Percentiles rank a stretch among this genome's conserved stretches.
Evolutionary conservation across 1,140 invertebrate species (phyloP).

Genomic region (Eriocheir sinensis): DNA sequence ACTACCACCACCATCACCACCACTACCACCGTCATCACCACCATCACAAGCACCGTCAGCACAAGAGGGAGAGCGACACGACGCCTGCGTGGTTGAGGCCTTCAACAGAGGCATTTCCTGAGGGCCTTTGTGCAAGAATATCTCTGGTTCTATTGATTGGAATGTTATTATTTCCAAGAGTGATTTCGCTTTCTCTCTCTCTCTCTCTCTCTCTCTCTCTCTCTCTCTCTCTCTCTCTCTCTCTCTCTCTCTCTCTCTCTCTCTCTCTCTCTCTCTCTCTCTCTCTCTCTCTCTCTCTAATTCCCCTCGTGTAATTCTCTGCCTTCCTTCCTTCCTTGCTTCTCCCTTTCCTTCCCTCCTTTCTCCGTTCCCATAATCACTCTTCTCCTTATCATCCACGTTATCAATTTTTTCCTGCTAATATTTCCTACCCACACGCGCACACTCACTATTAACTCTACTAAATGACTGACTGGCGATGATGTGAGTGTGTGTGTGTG

Average conservation of each 20-base stretch:
- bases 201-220: slow-evolving; percentile 44
- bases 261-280: not conserved
- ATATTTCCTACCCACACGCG: not conserved
- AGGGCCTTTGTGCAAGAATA: slow-evolving; percentile 53
- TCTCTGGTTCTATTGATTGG: slow-evolving; percentile 51
- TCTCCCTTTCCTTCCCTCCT: not conserved
- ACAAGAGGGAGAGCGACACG: not conserved
- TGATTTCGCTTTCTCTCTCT: slow-evolving; percentile 50
- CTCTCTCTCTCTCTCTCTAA: slow-evolving; percentile 35
- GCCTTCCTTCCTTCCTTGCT: not conserved
- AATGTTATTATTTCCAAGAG: slow-evolving; percentile 42
- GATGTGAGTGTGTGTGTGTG: too few relatives aligned
- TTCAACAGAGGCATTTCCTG: slow-evolving; percentile 40
- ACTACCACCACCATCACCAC: not conserved
- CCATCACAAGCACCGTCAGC: slow-evolving; percentile 9
- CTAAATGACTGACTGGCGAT: too few relatives aligned
- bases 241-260: slow-evolving; percentile 35
- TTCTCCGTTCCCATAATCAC: not conserved
- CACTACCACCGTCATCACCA: not conserved
- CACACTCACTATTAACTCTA: not conserved
- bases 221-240: slow-evolving; percentile 38
- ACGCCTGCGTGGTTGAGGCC: slow-evolving; percentile 16
- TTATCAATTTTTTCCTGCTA: not conserved
- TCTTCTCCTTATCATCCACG: not conserved
- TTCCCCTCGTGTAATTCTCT: slow-evolving; percentile 31